Conservation (phyloP, 2,888 invertebrate genomes). For the Heliconius cydno region DNA sequence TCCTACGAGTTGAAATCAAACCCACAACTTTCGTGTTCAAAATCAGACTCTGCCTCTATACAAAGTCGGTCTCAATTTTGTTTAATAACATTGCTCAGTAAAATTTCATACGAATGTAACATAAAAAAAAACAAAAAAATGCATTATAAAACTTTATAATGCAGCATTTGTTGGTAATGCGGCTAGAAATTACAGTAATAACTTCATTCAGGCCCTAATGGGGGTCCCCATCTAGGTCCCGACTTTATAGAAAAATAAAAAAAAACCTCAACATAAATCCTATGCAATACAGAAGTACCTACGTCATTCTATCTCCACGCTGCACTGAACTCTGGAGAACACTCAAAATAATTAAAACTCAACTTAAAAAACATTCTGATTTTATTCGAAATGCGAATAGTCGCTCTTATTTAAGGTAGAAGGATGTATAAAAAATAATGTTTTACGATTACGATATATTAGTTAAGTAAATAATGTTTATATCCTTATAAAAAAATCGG, state of each 20-base stretch:
- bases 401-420: constrained; percentile 19
- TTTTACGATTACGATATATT: background rate
- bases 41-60: background rate
- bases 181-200: constrained; percentile 22
- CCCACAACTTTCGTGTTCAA: background rate
- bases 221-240: constrained; percentile 22
- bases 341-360: constrained; percentile 46
- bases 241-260: constrained; percentile 29
- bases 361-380: constrained; percentile 39
- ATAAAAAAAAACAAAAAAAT: constrained; percentile 4
- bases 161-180: constrained; percentile 11
- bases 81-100: background rate
- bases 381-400: constrained; percentile 37
- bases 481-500: background rate
- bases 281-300: constrained; percentile 36
- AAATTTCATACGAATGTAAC: background rate
- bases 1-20: background rate
- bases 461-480: background rate
- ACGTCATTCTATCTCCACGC: constrained; percentile 43
- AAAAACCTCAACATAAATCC: constrained; percentile 26
- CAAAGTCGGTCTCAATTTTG: background rate
- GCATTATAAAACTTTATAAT: constrained; percentile 3
- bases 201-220: constrained; percentile 27
- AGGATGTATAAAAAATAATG: background rate
- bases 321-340: constrained; percentile 40